These are phyloP conservation scores for Cataglyphis albicans DNA, from an alignment of 2,888 invertebrate genomes.

Conservation along the genomic window DNA sequence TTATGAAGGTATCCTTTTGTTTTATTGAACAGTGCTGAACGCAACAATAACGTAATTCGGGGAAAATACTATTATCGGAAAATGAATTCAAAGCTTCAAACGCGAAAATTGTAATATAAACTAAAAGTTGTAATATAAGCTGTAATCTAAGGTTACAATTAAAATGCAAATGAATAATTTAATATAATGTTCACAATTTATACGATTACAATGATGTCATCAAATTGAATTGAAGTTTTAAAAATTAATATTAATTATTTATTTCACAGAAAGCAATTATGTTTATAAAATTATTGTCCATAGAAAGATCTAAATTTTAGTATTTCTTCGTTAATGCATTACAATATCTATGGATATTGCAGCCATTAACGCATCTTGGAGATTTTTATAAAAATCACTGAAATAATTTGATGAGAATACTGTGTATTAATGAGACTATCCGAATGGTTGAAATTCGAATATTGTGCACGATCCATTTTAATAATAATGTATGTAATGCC, in stretches of 20 bases:
- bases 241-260: background rate
- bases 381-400: background rate
- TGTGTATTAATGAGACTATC: conserved; percentile 12
- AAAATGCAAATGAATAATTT: background rate
- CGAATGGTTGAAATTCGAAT: conserved; percentile 30
- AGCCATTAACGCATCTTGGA: conserved; percentile 1
- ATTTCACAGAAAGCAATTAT: background rate
- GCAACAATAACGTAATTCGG: conserved; percentile 22
- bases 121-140: background rate
- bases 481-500: conserved; percentile 57
- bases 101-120: background rate
- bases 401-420: conserved; percentile 12
- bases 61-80: background rate
- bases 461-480: conserved; percentile 12
- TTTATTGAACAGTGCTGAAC: conserved; percentile 1
- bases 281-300: background rate
- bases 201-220: background rate
- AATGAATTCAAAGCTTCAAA: background rate
- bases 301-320: background rate
- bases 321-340: background rate
- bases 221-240: background rate
- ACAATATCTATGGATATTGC: background rate
- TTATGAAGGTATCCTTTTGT: conserved; percentile 60
- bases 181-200: background rate
- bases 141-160: background rate